phyloP scores from a whole-genome alignment of 2,113 vertebrate genomes.

The Oplegnathus fasciatus region DNA sequence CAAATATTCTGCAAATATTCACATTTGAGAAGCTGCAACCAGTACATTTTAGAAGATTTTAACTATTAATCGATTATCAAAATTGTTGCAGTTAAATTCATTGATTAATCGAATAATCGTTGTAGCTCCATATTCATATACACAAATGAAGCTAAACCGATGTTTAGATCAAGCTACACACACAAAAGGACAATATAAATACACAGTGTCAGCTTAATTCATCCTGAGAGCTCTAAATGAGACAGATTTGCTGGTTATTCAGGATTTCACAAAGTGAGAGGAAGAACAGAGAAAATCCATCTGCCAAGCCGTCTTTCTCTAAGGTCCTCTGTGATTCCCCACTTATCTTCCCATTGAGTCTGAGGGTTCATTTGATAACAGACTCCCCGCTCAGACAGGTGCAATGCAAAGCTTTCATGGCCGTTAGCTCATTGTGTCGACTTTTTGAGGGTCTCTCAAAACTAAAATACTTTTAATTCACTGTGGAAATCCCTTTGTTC shows the following conservation, averaged over 20 bases:
- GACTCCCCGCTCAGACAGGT: neutral
- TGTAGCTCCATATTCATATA: neutral
- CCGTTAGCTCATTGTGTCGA: neutral
- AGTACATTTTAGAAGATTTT: neutral
- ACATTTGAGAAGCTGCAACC: neutral
- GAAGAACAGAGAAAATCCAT: slow-evolving; percentile 26
- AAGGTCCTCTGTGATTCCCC: slow-evolving; percentile 13
- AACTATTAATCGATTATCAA: neutral
- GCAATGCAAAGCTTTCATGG: slow-evolving; percentile 27
- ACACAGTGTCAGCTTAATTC: neutral
- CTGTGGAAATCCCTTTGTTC: slow-evolving; percentile 9
- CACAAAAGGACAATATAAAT: neutral
- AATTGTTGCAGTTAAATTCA: neutral
- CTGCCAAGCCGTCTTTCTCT: slow-evolving; percentile 13
- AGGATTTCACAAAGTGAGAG: slow-evolving; percentile 9
- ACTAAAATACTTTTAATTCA: slow-evolving; percentile 3
- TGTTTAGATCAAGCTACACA: neutral
- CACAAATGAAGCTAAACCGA: neutral
- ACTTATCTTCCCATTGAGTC: slow-evolving; percentile 36
- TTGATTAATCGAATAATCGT: neutral
- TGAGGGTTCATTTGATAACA: slow-evolving; percentile 21
- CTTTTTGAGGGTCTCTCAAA: neutral
- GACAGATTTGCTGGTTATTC: slow-evolving; percentile 6
- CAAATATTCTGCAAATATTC: no score
- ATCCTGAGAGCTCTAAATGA: neutral